These are phyloP conservation scores for Oscheius myriophilus DNA, from an alignment of 2,888 invertebrate species.

Conservation along the genomic window DNA sequence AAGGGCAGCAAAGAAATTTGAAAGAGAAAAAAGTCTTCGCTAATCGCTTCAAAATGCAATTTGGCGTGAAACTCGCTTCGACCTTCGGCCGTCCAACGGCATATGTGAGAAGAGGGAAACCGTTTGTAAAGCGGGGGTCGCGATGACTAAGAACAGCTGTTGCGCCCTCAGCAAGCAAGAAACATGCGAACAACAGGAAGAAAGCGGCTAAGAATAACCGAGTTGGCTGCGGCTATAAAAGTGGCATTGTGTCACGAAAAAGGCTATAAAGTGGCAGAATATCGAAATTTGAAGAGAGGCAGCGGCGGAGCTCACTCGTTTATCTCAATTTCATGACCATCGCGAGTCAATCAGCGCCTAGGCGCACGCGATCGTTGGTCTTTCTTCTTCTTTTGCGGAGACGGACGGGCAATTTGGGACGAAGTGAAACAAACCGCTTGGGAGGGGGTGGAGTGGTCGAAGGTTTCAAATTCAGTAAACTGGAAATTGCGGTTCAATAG, in stretches of 20 bases:
- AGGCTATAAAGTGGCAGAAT: background rate
- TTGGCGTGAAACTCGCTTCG: too few relatives aligned
- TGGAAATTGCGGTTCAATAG: too few relatives aligned
- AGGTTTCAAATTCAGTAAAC: too few relatives aligned
- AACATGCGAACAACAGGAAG: constrained; percentile 3
- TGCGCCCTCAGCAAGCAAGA: background rate
- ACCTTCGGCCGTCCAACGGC: too few relatives aligned
- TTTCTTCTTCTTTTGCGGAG: background rate
- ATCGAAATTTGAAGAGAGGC: too few relatives aligned
- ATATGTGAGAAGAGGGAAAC: background rate
- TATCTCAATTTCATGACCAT: constrained; percentile 33
- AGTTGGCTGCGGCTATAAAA: background rate
- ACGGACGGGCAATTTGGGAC: too few relatives aligned
- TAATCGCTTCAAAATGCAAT: background rate
- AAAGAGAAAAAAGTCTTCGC: background rate
- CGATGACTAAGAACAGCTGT: constrained; percentile 20
- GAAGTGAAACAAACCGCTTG: too few relatives aligned
- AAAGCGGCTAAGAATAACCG: background rate
- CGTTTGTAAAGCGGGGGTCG: constrained; percentile 4
- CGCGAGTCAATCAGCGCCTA: constrained; percentile 19
- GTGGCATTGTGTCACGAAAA: background rate
- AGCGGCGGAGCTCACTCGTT: constrained; percentile 16
- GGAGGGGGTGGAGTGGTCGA: too few relatives aligned
- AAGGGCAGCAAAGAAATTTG: background rate
- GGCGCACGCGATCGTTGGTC: constrained; percentile 24